phyloP scores from a whole-genome alignment of 2,113 vertebrate species.

The Rissa tridactyla region DNA sequence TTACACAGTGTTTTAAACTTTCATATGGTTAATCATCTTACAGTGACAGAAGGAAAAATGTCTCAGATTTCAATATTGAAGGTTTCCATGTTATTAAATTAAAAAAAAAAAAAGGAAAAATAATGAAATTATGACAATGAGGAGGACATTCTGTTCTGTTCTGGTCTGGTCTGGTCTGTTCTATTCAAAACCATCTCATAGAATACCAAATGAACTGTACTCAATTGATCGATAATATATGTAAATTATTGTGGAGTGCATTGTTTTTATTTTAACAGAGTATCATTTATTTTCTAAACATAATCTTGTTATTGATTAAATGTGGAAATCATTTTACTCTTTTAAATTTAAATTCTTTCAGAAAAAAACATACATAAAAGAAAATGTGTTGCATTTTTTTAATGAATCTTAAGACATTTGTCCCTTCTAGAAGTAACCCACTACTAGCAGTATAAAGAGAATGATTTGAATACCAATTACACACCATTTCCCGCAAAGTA shows the following conservation, averaged over 20 bases:
- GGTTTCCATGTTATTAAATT: background rate
- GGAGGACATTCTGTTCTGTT: background rate
- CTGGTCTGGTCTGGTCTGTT: background rate
- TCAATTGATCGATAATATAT: background rate
- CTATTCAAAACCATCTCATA: background rate
- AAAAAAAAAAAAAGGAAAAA: background rate
- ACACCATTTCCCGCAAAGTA: background rate
- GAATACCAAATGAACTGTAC: constrained; percentile 5
- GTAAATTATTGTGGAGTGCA: background rate
- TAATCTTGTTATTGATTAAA: background rate
- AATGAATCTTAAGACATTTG: background rate
- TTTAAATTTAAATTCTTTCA: background rate
- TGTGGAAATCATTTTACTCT: background rate
- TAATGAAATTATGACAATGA: background rate
- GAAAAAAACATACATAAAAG: background rate
- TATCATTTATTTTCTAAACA: constrained; percentile 14
- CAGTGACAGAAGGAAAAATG: background rate
- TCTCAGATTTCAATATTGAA: background rate
- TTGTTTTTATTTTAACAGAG: background rate
- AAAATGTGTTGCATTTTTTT: background rate
- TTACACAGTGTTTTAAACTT: background rate
- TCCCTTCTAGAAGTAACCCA: background rate
- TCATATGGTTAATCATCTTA: background rate
- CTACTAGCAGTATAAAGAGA: background rate
- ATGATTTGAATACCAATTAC: background rate